Evolutionary conservation across 2,888 invertebrate genomes (phyloP), one percentile per base, ranked within the genome.

Genomic region (Mesorhabditis spiculigera): DNA sequence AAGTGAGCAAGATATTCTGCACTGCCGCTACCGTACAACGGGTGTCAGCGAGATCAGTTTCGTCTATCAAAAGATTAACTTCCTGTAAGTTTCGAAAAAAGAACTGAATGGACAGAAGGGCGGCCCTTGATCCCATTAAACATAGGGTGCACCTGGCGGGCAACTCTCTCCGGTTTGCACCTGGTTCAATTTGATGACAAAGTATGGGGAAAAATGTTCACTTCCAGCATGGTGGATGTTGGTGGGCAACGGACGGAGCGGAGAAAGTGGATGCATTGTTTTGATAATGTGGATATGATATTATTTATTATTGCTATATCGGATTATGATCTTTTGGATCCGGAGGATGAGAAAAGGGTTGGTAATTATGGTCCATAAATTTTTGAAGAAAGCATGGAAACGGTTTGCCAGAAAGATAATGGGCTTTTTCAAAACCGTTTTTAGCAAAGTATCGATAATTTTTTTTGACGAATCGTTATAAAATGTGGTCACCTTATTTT

Each of bases 1-100:
- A 10, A 80, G 75, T 5, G 71, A 73, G n/a, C 79, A 79, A 50
- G 81, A 81, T 67, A 78, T 81, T 63, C 73, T 81, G 13, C 91
- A 76, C 43, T 78, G 81, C 65, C 72, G 81, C 4, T 73, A 74
- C 64, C 73, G 77, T 0, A 81, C 81, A 0, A 76, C 74, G 0
- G 81, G 81, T 43, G 78, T 79, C 43, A 74, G 74, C 43, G 76
- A 79, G 43, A 71, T 81, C 10, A 71, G 68, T 0, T 81, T 81
- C 66, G 70, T 66, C 13, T 73, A 78, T 61, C 78, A 78, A 45
- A 72, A 74, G 41, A 72, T 81, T 68, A 71, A 72, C n/a, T 81
- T 81, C 72, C 73, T 69, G 81, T 79, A 16, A 67, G 71, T 62
- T 28, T 28, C 28, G 28, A 28, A 28, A 28, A 28, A 28, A 28